A percentile compares a stretch with the other conserved stretches of the same genome.
Evolutionary conservation across 2,888 invertebrate genomes (phyloP).

Genomic region (Drosophila peninsularis): DNA sequence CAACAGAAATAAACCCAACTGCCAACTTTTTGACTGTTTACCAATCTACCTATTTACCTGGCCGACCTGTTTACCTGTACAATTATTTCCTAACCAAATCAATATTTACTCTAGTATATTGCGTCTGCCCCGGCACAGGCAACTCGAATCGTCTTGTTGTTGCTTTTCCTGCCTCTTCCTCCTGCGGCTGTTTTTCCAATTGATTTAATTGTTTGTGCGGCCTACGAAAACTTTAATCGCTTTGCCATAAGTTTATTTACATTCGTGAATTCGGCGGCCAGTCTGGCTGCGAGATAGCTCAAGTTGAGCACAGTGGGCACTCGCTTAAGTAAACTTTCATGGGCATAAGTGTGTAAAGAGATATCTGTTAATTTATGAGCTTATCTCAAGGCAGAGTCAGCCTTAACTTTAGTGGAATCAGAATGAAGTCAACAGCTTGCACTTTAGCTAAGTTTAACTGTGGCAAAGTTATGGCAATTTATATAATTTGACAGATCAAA

Average conservation of each 20-base stretch:
- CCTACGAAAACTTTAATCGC: slow-evolving; percentile 52
- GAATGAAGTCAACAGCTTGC: neutral
- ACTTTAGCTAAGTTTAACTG: neutral
- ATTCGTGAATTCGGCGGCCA: neutral
- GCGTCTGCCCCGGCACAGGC: slow-evolving; percentile 31
- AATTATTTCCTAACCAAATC: slow-evolving; percentile 70
- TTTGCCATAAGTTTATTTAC: slow-evolving; percentile 23
- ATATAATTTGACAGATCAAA: neutral
- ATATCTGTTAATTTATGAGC: neutral
- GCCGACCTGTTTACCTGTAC: slow-evolving; percentile 53
- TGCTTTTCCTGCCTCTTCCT: neutral
- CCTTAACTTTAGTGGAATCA: neutral
- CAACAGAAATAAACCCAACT: neutral
- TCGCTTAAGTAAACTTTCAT: slow-evolving; percentile 16
- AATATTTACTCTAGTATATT: slow-evolving; percentile 73
- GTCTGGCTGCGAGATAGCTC: neutral
- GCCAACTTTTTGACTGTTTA: slow-evolving; percentile 13
- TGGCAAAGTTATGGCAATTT: neutral
- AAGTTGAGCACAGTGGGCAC: slow-evolving; percentile 9
- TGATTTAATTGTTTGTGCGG: slow-evolving; percentile 35
- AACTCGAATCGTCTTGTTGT: neutral
- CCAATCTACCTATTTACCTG: slow-evolving; percentile 29
- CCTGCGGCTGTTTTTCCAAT: slow-evolving; percentile 31
- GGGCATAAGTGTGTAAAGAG: neutral
- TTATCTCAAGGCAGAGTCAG: neutral